Base-by-base conservation (phyloP, 2,797 vertebrate genomes). In the Sphenopsis melanotis region DNA sequence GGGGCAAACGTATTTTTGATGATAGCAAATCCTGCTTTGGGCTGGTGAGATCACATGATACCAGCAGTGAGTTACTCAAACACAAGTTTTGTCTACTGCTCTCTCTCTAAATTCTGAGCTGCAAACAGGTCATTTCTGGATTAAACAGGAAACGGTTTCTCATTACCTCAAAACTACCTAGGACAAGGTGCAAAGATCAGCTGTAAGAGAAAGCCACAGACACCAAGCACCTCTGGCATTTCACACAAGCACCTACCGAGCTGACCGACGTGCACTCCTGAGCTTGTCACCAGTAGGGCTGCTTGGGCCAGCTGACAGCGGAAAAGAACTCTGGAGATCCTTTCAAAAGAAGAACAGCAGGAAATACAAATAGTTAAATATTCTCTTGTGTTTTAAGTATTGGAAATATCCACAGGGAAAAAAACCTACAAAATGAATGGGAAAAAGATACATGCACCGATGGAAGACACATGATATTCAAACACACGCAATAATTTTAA, bases 241-340 rank as follows among this genome's bases (percentile, higher is more conserved):
- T 84, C 23, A 77, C 26, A 56, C 9, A 71, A 59, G 3, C 72
- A 91, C 94, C 56, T 96, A 98, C 98, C 97, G 94, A 59, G 91
- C 75, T 47, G 95, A 83, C 47, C 12, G 89, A 41, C 1, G 15
- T 2, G 44, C 66, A 15, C 78, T 60, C 53, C 90, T 89, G 52
- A 83, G 59, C 34, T 76, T 46, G 9, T 56, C 90, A 90, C 81
- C 97, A 89, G 37, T 2, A 59, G 56, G 65, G 93, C 83, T 96
- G 74, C 91, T 93, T 42, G 94, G 92, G 72, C 69, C 71, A 59
- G 49, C 37, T 77, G 95, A 69, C 69, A 93, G 65, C n/a, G 39
- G 59, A 92, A 97, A 57, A 41, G 87, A 71, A 63, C 76, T 96
- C 85, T 97, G 95, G 82, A 90, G 53, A 86, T 50, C 46, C 93